phyloP scores from a whole-genome alignment of 2,888 invertebrate species.

The Tiliacea citrago region DNA sequence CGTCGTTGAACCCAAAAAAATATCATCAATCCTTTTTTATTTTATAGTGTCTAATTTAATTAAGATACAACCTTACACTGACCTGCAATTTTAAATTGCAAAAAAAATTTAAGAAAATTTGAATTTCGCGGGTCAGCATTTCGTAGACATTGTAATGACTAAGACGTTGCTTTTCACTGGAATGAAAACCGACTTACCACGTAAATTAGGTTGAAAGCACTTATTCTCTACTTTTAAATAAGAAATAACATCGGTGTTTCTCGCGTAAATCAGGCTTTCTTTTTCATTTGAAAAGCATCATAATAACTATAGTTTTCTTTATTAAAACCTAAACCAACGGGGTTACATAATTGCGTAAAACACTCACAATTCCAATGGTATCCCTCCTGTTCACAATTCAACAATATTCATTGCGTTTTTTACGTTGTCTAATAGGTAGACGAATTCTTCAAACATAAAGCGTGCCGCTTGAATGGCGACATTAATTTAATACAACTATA shows the following conservation, averaged over 20 bases:
- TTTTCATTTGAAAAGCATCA: slow-evolving; percentile 26
- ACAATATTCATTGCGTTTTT: neutral
- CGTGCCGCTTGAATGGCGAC: too few species aligned
- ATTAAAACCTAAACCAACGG: neutral
- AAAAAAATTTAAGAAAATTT: too few species aligned
- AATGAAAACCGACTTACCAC: neutral
- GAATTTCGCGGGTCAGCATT: neutral
- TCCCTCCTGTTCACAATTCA: neutral
- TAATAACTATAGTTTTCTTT: slow-evolving; percentile 26
- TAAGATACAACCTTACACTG: too few species aligned
- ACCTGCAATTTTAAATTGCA: too few species aligned
- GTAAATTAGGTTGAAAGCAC: neutral
- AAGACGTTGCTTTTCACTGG: neutral
- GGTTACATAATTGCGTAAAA: neutral
- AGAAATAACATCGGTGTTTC: neutral
- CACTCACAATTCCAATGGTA: neutral
- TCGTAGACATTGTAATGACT: neutral
- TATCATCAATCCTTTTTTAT: too few species aligned
- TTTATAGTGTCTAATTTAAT: too few species aligned
- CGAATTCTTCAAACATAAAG: neutral
- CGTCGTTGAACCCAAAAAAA: too few species aligned
- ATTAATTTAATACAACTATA: too few species aligned
- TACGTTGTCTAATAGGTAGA: neutral
- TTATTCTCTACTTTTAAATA: neutral
- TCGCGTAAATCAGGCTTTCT: neutral